phyloP scores from a whole-genome alignment of 2,113 vertebrate species.

The Prionailurus bengalensis region DNA sequence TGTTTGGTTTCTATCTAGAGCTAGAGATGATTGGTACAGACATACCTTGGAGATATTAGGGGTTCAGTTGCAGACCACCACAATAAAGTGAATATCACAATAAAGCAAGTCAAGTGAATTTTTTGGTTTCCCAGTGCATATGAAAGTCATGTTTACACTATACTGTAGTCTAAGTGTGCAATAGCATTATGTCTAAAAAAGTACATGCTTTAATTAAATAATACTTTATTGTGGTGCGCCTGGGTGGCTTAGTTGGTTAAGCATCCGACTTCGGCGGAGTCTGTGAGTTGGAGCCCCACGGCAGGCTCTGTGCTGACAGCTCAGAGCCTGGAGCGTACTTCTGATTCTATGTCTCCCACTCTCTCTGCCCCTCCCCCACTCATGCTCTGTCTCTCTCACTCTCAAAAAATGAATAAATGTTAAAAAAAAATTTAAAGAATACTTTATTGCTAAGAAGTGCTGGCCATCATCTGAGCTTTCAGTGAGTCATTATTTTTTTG shows the following conservation, averaged over 20 bases:
- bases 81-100: not conserved
- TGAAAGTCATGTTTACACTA: not conserved
- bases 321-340: too few species aligned
- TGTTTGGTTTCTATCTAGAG: conserved; percentile 44
- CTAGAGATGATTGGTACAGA: not conserved
- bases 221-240: not conserved
- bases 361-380: too few species aligned
- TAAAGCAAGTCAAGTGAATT: not conserved
- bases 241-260: too few species aligned
- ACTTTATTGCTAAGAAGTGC: not conserved
- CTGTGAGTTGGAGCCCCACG: too few species aligned
- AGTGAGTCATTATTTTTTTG: not conserved
- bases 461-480: not conserved
- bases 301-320: too few species aligned
- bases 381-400: too few species aligned
- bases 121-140: not conserved
- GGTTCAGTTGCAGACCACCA: not conserved
- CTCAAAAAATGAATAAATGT: too few species aligned
- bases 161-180: not conserved
- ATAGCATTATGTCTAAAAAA: not conserved
- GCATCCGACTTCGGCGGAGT: too few species aligned
- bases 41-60: not conserved
- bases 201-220: not conserved
- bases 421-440: not conserved
- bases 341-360: too few species aligned